Base-by-base conservation (phyloP, 2,888 invertebrate species). In the Drosophila picticornis region DNA sequence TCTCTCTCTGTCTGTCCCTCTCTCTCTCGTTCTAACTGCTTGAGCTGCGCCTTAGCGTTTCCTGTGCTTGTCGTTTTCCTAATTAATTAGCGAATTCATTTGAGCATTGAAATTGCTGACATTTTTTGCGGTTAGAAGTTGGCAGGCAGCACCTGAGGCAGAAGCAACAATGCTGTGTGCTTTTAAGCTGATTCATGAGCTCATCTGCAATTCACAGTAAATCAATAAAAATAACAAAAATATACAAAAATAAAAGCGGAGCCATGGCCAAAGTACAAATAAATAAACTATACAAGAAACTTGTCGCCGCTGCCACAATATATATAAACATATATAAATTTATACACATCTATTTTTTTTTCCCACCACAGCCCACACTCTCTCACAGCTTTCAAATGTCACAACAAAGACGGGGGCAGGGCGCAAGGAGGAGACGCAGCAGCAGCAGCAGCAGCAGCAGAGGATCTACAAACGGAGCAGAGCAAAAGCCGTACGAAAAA, bases 41-140 rank as follows among this genome's bases (percentile, higher is more conserved):
- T 43, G 53, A 52, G 51, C 43, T 67, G 67, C 16, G 63, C 52
- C 52, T 79, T 75, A n/a, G 38, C 52, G 55, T 66, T 36, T 9
- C 53, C 46, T 36, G 19, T 51, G 43, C 34, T 34, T 25, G 11
- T 51, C 65, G 69, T 71, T 76, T 80, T 59, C 74, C 70, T 75
- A 75, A 83, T 82, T 78, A 83, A 81, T 83, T 75, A 72, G 84
- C 65, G 31, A 75, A 75, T 72, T 81, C 53, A 63, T 66, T 72
- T 50, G 40, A 69, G 66, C 72, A 65, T 38, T 69, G 27, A 72
- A 75, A 64, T 61, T 77, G 62, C 68, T 67, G 70, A 73, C 65
- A 76, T 76, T 79, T 77, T 63, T 52, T 67, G 52, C 50, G 22
- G 25, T 60, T 50, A 57, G 63, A 57, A 25, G 43, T 22, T 61